Evolutionary conservation across 2,113 vertebrate genomes (phyloP), one percentile per base, ranked within the genome.

Genomic region (Oreochromis aureus): DNA sequence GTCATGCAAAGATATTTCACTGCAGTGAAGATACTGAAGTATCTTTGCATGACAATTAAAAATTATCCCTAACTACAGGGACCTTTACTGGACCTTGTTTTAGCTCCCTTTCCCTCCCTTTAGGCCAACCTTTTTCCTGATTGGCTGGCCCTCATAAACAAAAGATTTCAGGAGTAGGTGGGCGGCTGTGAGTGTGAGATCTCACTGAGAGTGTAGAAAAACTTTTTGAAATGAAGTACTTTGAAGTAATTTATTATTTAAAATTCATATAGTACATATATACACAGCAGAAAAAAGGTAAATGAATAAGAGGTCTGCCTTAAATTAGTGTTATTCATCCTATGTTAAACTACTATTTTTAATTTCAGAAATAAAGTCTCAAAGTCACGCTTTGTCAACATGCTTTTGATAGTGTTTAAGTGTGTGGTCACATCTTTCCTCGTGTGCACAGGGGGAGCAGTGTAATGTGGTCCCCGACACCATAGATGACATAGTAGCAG

Each of bases 391-490:
- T 80, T 89, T 24, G 10, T 56, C 15, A 4, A 32, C n/a, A 76
- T 56, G 2, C 12, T 69, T 53, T 24, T 7, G 34, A 2, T 6
- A 13, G 2, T 0, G 36, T 34, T 34, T 8, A 63, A 11, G 83
- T 32, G 41, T 82, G 30, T 84, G 79, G 78, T 44, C 6, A 13
- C 8, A 4, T 5, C 51, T 88, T 66, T 82, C 13, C 10, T 95
- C 59, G 3, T 88, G 87, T 95, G 94, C 92, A 27, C 97, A 99
- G 98, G 98, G 98, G 27, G 98, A 99, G 83, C 98, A 99, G 84
- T 99, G 98, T 90, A 99, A 99, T 84, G 97, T 98, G 1, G 96
- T 99, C 22, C 98, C 98, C 3, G 98, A 99, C 96, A 98, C 97
- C 30, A 96, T 99, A 5, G 98, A 99, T 51, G 98, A 99, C 91